Evolutionary conservation across 2,797 vertebrate genomes (phyloP), one percentile per base, ranked within the genome.

Genomic region (Zenarchopterus dispar): DNA sequence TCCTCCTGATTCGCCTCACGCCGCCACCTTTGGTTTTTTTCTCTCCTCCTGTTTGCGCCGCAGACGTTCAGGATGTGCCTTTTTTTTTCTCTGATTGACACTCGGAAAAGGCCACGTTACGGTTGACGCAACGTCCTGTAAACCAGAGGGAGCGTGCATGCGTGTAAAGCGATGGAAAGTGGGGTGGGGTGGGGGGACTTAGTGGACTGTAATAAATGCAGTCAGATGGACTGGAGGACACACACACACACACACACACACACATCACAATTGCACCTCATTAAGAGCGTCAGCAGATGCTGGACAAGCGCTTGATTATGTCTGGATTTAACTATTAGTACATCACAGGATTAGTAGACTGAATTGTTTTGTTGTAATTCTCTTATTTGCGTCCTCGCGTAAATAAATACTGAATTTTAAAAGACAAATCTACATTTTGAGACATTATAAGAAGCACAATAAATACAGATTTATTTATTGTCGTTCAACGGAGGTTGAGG

Each of bases 221-320:
- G 58, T 73, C 71, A 81, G 47, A 63, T 64, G 56, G 61, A 33
- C 53, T 70, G 31, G 51, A 70, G 62, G 15, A 69, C 42, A 70
- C 52, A 72, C 66, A 54, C 64, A 56, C 33, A 48, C 53, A 67
- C 52, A 54, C 46, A 62, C 59, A 60, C 48, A 61, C 26, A 65
- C 36, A 65, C 24, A 46, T 5, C 56, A 46, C 17, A 23, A 51
- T 43, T 33, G 8, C 23, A 56, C 64, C 59, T 78, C 77, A 78
- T 84, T 84, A 82, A 69, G 52, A 59, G 77, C 62, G 46, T 63
- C 51, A 81, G 50, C 85, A 88, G 80, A 80, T 88, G 86, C 73
- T 41, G 57, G 56, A 66, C 57, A 50, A 65, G 64, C 18, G 26
- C 81, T 82, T 86, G 75, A 90, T 86, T 83, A 69, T 84, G 64